phyloP scores from a whole-genome alignment of 2,797 vertebrate genomes.

The Danio jaintianensis region DNA sequence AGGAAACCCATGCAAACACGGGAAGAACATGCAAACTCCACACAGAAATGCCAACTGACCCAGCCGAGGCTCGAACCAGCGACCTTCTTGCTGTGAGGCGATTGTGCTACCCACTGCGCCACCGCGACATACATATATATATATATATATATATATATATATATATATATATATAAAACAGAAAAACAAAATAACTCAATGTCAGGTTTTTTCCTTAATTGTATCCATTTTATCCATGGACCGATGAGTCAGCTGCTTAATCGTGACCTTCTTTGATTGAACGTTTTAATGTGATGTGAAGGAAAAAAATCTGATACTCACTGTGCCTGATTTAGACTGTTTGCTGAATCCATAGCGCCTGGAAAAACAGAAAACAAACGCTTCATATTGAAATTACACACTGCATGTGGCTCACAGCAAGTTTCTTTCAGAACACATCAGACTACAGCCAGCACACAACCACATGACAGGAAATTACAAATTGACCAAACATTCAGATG shows the following conservation, averaged over 20 bases:
- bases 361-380: conserved; percentile 14
- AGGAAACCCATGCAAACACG: no score
- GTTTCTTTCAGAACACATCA: not conserved
- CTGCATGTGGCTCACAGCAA: not conserved
- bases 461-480: conserved; percentile 10
- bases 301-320: conserved; percentile 67
- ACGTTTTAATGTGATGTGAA: not conserved
- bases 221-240: not conserved
- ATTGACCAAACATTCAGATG: not conserved
- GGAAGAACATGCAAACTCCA: no score
- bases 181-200: no score
- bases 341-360: conserved; percentile 92
- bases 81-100: no score
- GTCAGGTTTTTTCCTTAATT: no score
- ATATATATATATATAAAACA: no score
- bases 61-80: no score
- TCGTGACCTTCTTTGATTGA: not conserved
- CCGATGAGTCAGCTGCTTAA: not conserved
- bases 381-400: not conserved
- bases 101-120: no score
- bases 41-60: no score
- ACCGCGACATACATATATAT: no score
- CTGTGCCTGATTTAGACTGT: conserved; percentile 86
- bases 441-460: not conserved
- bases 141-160: no score